These are phyloP conservation scores for Protonemura montana DNA, from an alignment of 2,888 invertebrate genomes.

Conservation along the genomic window DNA sequence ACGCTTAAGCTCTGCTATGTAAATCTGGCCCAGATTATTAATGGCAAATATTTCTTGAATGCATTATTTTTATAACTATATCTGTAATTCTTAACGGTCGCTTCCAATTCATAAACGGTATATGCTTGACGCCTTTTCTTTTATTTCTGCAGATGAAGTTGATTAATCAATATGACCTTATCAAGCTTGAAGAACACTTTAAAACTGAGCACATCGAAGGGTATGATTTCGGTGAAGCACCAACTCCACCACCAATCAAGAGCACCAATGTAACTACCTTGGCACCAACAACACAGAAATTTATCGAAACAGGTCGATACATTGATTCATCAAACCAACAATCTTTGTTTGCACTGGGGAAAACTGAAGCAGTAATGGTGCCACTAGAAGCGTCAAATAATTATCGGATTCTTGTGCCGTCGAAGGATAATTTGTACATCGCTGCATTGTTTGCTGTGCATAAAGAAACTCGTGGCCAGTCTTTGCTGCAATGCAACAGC, in stretches of 20 bases:
- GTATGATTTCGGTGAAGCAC: not conserved
- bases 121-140: not conserved
- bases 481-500: constrained; percentile 38
- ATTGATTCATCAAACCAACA: constrained; percentile 38
- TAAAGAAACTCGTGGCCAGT: constrained; percentile 40
- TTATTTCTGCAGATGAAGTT: not conserved
- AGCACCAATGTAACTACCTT: not conserved
- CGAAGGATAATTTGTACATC: constrained; percentile 44
- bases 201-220: not conserved
- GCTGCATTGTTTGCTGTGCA: constrained; percentile 46
- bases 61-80: too few relatives aligned
- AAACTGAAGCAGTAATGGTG: not conserved
- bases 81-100: too few relatives aligned
- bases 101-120: too few relatives aligned
- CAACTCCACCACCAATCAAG: not conserved
- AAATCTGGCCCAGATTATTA: too few relatives aligned
- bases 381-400: constrained; percentile 8
- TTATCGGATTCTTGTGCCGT: constrained; percentile 41
- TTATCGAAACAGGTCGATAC: constrained; percentile 5
- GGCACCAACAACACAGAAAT: constrained; percentile 20
- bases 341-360: constrained; percentile 14
- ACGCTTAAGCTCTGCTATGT: too few relatives aligned
- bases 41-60: too few relatives aligned
- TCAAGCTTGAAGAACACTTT: constrained; percentile 21
- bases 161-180: not conserved